Percentiles rank a stretch among this genome's conserved stretches.
phyloP scores from a whole-genome alignment of 2,797 vertebrate genomes.

The Poeciliopsis paucimaculata region DNA sequence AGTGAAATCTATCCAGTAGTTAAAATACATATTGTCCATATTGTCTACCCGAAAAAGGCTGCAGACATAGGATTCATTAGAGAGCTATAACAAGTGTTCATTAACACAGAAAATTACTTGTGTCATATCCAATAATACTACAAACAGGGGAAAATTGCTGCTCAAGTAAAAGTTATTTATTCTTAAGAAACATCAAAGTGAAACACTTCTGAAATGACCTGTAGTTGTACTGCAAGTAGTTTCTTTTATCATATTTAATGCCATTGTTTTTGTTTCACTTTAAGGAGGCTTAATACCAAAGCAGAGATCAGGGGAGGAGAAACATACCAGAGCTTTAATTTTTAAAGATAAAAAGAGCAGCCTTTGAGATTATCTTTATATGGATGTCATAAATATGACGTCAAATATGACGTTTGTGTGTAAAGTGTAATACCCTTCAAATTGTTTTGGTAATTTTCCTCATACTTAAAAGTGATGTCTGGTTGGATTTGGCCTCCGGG shows the following conservation, averaged over 20 bases:
- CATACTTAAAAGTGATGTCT: neutral
- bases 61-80: slow-evolving; percentile 4
- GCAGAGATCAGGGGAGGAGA: slow-evolving; percentile 38
- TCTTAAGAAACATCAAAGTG: neutral
- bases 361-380: neutral
- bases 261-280: slow-evolving; percentile 6
- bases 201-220: neutral
- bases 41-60: neutral
- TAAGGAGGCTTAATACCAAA: slow-evolving; percentile 13
- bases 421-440: neutral
- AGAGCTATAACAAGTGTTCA: slow-evolving; percentile 17
- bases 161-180: neutral
- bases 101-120: slow-evolving; percentile 9
- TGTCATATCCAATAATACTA: slow-evolving; percentile 18
- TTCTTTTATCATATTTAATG: slow-evolving; percentile 8
- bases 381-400: neutral
- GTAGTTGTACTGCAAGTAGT: neutral
- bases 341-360: slow-evolving; percentile 13
- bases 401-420: no score
- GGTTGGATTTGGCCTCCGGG: neutral
- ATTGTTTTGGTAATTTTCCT: neutral
- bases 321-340: slow-evolving; percentile 31
- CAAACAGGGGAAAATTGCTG: slow-evolving; percentile 2
- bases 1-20: neutral
- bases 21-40: neutral